phyloP scores from a whole-genome alignment of 2,888 invertebrate species.

The Bibio marci region DNA sequence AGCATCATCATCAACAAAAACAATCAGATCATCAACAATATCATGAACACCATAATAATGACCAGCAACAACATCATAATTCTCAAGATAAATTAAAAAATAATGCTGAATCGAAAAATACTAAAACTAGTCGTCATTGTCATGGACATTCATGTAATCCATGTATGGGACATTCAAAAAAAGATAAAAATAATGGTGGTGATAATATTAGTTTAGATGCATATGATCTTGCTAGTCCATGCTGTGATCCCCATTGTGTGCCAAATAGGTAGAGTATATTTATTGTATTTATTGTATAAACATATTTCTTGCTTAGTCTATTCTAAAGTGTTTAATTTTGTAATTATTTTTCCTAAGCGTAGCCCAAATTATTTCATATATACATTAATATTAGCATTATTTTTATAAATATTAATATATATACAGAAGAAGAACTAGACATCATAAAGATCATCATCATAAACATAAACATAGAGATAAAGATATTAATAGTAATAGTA shows the following conservation, averaged over 20 bases:
- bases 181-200: slow-evolving; percentile 35
- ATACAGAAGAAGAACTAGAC: slow-evolving; percentile 31
- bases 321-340: background rate
- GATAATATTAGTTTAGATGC: slow-evolving; percentile 70
- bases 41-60: slow-evolving; percentile 8
- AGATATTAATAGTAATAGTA: slow-evolving; percentile 14
- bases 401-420: background rate
- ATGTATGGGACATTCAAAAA: slow-evolving; percentile 41
- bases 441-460: slow-evolving; percentile 41
- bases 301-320: no score
- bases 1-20: slow-evolving; percentile 23
- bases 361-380: background rate
- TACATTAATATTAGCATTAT: background rate
- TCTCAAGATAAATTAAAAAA: no score
- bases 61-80: slow-evolving; percentile 19
- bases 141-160: slow-evolving; percentile 48
- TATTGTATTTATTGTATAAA: no score
- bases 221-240: slow-evolving; percentile 71
- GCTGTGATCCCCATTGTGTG: slow-evolving; percentile 73
- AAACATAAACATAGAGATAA: slow-evolving; percentile 40
- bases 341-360: background rate
- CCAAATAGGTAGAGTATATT: slow-evolving; percentile 42
- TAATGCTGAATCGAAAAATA: no score
- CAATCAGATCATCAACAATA: slow-evolving; percentile 16
- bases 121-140: slow-evolving; percentile 23